Conservation (phyloP, 2,888 invertebrate genomes). For the Drosophila fulvimacula region DNA sequence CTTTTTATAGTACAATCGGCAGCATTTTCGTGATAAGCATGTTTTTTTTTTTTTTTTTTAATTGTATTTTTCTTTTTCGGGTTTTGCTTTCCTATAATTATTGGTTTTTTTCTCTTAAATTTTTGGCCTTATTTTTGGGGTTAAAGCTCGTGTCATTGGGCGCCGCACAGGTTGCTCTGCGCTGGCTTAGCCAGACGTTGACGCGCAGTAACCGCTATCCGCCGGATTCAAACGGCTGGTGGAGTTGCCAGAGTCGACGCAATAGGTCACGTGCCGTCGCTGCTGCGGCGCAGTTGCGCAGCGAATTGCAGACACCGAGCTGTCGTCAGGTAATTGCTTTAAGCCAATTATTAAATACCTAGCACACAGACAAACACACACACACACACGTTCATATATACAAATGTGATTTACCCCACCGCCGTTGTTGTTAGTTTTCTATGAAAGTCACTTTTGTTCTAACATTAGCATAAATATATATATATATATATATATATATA, state of each 20-base stretch:
- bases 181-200: constrained; percentile 1
- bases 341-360: constrained; percentile 3
- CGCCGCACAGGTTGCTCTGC: constrained; percentile 18
- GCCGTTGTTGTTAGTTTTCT: constrained; percentile 3
- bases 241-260: constrained; percentile 32
- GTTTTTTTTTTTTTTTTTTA: background rate
- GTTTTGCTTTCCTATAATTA: background rate
- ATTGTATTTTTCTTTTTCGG: no score
- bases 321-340: constrained; percentile 43
- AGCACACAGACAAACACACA: background rate
- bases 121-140: constrained; percentile 19
- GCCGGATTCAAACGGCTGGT: background rate
- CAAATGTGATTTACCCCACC: background rate
- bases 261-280: constrained; percentile 35
- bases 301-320: constrained; percentile 17
- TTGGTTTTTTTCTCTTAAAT: constrained; percentile 1
- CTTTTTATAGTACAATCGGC: constrained; percentile 12
- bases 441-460: background rate
- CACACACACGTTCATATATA: background rate
- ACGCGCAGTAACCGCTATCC: background rate
- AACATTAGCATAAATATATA: background rate
- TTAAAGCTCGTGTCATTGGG: constrained; percentile 27
- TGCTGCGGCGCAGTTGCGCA: constrained; percentile 38
- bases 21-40: constrained; percentile 26
- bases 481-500: background rate